These are phyloP conservation scores for Molorchus minor DNA, from an alignment of 2,888 invertebrate genomes.

Conservation along the genomic window DNA sequence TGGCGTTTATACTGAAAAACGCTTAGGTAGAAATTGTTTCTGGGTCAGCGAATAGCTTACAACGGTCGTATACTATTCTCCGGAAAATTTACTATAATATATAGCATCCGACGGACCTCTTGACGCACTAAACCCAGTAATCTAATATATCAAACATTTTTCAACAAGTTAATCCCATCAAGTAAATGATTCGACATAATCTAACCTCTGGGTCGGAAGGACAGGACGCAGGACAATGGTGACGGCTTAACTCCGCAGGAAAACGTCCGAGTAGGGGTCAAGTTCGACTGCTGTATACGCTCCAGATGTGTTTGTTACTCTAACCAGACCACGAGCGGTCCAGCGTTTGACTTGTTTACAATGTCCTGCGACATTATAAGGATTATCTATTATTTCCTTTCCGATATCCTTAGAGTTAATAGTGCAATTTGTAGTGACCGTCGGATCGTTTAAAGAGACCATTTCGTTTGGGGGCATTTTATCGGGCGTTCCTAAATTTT, in stretches of 20 bases:
- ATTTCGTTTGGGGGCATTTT: too few species aligned
- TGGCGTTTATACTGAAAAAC: too few species aligned
- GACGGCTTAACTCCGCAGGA: constrained; percentile 20
- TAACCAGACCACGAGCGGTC: constrained; percentile 6
- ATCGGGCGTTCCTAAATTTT: too few species aligned
- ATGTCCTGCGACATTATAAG: constrained; percentile 9
- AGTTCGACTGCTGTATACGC: constrained; percentile 19
- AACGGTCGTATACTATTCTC: background rate
- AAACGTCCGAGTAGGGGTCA: constrained; percentile 16
- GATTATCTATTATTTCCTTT: constrained; percentile 18
- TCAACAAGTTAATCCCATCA: constrained; percentile 61
- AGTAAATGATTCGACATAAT: constrained; percentile 63
- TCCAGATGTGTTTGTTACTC: constrained; percentile 24
- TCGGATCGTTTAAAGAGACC: background rate
- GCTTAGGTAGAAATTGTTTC: too few species aligned
- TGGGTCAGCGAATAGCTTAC: background rate
- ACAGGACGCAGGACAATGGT: constrained; percentile 26
- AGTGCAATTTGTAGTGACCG: constrained; percentile 15
- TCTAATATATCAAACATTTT: constrained; percentile 59
- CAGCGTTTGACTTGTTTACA: constrained; percentile 2
- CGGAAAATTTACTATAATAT: constrained; percentile 14
- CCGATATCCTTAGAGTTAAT: constrained; percentile 13
- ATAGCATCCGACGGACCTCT: constrained; percentile 16
- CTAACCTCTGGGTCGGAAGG: constrained; percentile 35
- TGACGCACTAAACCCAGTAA: constrained; percentile 22